Base-by-base conservation (phyloP, 2,888 invertebrate genomes). In the Pristionchus entomophagus region DNA sequence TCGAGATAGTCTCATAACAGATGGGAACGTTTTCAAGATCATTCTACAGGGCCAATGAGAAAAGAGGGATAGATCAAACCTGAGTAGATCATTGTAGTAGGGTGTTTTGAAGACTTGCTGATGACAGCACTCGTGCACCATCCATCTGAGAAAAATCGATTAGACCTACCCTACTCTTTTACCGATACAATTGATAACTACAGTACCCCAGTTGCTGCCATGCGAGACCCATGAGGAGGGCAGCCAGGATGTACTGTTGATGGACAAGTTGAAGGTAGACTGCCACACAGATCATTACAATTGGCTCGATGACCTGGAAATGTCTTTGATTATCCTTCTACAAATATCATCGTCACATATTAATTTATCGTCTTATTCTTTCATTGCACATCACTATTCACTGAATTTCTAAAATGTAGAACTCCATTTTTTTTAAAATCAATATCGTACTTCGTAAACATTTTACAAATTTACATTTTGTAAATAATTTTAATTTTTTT, bases 101-200 rank as follows among this genome's bases (percentile, higher is more conserved):
- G 88, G 89, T 62, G 89, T 89, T 86, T 91, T 91, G 88, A 93
- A 93, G 53, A 93, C 88, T 49, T 93, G 92, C 87, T 93, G 92
- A 86, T 93, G 93, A 41, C 92, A 90, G 73, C 91, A 92, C 86
- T 93, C 92, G 87, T 91, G 90, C 35, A 91, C 88, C 89, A 89
- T 89, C 91, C 91, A 91, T 29, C 69, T 73, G 84, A 69, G 22
- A 69, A 38, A 38, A 10, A 69, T 69, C 35, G 6, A 19, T 22
- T 35, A 35, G n/a, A n/a, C n/a, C 29, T 38, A 69, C 35, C 38
- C 6, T 69, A 38, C 22, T 19, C 35, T 4, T 5, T 59, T 5
- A 29, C 26, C 59, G 12, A 38, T 62, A n/a, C 53, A 22, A 62
- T 85, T 56, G 8, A 35, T 51, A 35, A 38, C 35, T 83, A 62